Evolutionary conservation across 2,888 invertebrate genomes (phyloP), one percentile per base, ranked within the genome.

Genomic region (Yponomeuta plumbellus): DNA sequence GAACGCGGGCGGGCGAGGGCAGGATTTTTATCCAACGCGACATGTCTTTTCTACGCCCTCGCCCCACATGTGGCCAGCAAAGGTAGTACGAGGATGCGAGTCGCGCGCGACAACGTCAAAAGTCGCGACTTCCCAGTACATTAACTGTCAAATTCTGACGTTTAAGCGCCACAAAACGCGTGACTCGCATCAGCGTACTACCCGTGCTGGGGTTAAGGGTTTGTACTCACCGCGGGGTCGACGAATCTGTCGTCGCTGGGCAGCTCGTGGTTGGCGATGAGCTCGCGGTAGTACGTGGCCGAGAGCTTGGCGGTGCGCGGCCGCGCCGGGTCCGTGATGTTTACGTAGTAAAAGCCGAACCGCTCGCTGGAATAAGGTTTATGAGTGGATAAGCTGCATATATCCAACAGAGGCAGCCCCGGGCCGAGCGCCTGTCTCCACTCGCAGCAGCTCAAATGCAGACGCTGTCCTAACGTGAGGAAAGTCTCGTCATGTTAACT

Each of bases 341-440:
- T 93, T 11, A 96, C 95, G 72, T 92, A 80, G 77, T 94, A 94
- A 40, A 96, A 79, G 17, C 96, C 96, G 81, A 95, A 96, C 72
- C 93, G 93, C 74, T 93, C 92, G 5, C 95, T 95, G 76, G 13
- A 90, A 85, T 66, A 68, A 68, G 17, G 10, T 6, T 71, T 70
- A 70, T 67, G 67, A 61, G 62, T 21, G 63, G 17, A 59, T 20
- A 23, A 62, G 65, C 66, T 62, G 64, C 61, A 66, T 67, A 66
- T 67, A 61, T 63, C 64, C 39, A 62, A 59, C 56, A 22, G 52
- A 23, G 17, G 34, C 4, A 34, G 11, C 56, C 17, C 8, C 34
- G 34, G 8, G 34, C 34, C 34, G 34, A 34, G 6, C 34, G 34
- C 8, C 34, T 34, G 34, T 17, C 56, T 56, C 56, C 17, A 56